Evolutionary conservation across 2,797 vertebrate species (phyloP).

Genomic region (Sylvilagus floridanus): DNA sequence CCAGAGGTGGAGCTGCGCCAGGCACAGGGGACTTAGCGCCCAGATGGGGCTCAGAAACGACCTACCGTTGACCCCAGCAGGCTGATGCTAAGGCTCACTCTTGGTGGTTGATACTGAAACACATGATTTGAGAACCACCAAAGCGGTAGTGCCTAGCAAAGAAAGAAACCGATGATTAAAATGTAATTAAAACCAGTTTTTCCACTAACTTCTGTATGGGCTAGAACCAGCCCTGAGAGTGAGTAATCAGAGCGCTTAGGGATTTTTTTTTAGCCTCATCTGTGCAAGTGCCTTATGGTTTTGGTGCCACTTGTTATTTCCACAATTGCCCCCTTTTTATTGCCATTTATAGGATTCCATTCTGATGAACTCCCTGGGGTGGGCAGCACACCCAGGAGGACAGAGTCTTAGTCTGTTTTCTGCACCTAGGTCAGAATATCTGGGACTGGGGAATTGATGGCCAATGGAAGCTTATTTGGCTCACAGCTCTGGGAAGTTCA

Average conservation of each 20-base stretch:
- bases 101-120: conserved; percentile 65
- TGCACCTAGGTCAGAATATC: neutral
- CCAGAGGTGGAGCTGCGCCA: neutral
- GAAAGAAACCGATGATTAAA: conserved; percentile 79
- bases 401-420: neutral
- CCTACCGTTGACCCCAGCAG: conserved; percentile 42
- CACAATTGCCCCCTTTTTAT: neutral
- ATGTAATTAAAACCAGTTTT: conserved; percentile 82
- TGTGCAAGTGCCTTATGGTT: conserved; percentile 57
- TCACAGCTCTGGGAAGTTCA: neutral
- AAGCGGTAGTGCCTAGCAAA: conserved; percentile 62
- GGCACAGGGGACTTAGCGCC: neutral
- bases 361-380: neutral
- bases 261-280: neutral
- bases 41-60: conserved; percentile 29
- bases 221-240: conserved; percentile 45
- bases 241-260: conserved; percentile 28
- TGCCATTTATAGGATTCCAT: conserved; percentile 2
- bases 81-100: conserved; percentile 49
- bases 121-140: conserved; percentile 53
- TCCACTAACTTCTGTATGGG: conserved; percentile 22
- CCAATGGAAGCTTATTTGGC: neutral
- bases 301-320: neutral
- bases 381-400: conserved; percentile 41
- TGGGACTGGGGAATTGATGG: neutral